Percentiles rank a stretch among this genome's conserved stretches.
These are phyloP conservation scores for Avahi laniger DNA, from an alignment of 2,797 vertebrate genomes.

Conservation along the genomic window DNA sequence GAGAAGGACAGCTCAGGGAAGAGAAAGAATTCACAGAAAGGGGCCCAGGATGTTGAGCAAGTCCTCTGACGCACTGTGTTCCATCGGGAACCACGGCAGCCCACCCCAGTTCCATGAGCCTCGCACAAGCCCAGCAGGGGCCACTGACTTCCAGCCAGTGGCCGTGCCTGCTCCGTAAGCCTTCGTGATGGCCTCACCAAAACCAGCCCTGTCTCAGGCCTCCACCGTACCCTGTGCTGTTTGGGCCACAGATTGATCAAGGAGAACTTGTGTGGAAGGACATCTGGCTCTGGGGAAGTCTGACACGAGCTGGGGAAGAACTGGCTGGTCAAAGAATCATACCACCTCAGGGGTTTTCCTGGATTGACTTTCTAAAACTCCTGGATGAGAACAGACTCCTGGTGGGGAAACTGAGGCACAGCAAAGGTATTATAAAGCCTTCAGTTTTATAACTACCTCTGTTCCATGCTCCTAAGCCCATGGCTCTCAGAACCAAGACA, in stretches of 20 bases:
- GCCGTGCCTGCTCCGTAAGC: not conserved
- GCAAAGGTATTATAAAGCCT: not conserved
- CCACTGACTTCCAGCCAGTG: not conserved
- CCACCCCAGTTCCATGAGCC: not conserved
- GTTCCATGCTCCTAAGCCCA: not conserved
- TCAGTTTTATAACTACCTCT: not conserved
- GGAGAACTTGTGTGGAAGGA: not conserved
- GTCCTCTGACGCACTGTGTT: not conserved
- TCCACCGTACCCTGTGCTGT: not conserved
- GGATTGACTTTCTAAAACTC: not conserved
- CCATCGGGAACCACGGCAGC: not conserved
- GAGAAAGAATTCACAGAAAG: not conserved
- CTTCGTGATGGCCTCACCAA: conserved; percentile 28
- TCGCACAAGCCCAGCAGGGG: not conserved
- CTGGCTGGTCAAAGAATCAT: not conserved
- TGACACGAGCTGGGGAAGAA: not conserved
- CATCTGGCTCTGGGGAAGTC: not conserved
- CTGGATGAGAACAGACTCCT: not conserved
- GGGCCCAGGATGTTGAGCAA: not conserved
- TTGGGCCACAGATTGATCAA: not conserved
- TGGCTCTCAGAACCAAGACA: not conserved
- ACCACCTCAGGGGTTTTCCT: not conserved
- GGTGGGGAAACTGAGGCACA: not conserved
- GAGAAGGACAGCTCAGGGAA: not conserved
- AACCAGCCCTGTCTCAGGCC: not conserved